Evolutionary conservation across 1,140 invertebrate species (phyloP).

Genomic region (Patella vulgata): DNA sequence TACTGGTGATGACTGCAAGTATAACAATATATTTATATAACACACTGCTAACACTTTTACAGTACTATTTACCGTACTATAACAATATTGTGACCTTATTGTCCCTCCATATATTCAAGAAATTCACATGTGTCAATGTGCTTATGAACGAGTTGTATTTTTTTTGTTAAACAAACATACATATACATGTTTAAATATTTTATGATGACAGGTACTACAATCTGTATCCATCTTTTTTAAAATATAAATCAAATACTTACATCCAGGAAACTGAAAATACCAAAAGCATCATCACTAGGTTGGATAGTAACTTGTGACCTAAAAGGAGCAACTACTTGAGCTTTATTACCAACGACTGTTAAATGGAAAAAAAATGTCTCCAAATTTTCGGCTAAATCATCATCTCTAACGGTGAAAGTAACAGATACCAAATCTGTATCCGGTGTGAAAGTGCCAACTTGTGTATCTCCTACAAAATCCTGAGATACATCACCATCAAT

Average conservation of each 20-base stretch:
- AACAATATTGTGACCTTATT: too few species aligned
- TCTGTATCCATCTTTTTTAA: too few species aligned
- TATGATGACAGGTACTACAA: too few species aligned
- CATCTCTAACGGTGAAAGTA: slow-evolving; percentile 57
- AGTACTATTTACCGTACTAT: too few species aligned
- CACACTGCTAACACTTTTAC: neutral
- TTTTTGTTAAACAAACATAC: too few species aligned
- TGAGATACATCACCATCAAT: slow-evolving; percentile 37
- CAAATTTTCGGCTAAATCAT: slow-evolving; percentile 53
- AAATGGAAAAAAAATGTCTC: slow-evolving; percentile 54
- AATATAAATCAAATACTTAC: too few species aligned
- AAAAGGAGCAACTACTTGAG: slow-evolving; percentile 31
- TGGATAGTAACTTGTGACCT: slow-evolving; percentile 46
- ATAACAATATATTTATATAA: neutral
- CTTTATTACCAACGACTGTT: slow-evolving; percentile 22
- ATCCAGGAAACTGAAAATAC: slow-evolving; percentile 55
- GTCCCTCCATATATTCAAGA: too few species aligned
- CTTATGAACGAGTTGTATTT: too few species aligned
- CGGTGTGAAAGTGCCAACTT: slow-evolving; percentile 47
- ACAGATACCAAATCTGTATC: slow-evolving; percentile 32
- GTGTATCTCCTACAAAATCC: slow-evolving; percentile 57
- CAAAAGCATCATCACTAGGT: slow-evolving; percentile 64
- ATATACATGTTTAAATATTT: too few species aligned
- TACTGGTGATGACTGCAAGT: slow-evolving; percentile 36
- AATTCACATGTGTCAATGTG: too few species aligned